These are phyloP conservation scores for Oreochromis spilurus DNA, from an alignment of 2,113 vertebrate genomes.

Conservation along the genomic window DNA sequence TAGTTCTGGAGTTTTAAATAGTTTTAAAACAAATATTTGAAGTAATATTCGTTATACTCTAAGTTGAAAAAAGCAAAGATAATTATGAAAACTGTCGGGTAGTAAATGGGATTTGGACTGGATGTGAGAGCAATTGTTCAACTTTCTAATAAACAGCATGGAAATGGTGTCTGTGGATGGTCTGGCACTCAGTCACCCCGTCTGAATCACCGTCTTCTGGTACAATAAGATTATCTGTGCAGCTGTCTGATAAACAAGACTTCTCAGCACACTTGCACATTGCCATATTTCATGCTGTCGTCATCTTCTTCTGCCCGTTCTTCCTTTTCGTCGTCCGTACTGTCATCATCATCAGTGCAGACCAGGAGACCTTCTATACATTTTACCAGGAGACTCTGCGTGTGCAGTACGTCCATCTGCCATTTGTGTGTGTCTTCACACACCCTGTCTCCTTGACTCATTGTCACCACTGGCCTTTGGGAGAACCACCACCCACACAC, in stretches of 20 bases:
- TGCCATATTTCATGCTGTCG: neutral
- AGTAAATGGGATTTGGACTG: neutral
- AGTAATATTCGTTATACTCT: neutral
- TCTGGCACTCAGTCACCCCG: neutral
- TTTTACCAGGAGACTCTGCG: neutral
- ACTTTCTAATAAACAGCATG: neutral
- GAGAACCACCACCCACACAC: conserved; percentile 47
- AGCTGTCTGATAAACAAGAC: neutral
- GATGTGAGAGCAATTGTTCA: neutral
- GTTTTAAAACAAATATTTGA: neutral
- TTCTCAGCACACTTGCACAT: neutral
- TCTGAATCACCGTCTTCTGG: neutral
- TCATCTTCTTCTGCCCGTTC: neutral
- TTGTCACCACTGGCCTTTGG: conserved; percentile 41
- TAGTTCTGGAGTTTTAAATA: neutral
- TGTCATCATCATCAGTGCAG: neutral
- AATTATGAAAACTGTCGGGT: neutral
- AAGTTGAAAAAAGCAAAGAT: neutral
- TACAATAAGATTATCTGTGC: neutral
- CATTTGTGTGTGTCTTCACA: neutral
- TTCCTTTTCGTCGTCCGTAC: neutral
- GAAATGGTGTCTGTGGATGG: neutral
- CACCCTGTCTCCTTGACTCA: conserved; percentile 46
- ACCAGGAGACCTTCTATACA: neutral
- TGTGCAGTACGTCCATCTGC: neutral